A percentile compares a stretch with the other conserved stretches of the same genome.
These are phyloP conservation scores for Mus pahari DNA, from an alignment of 2,113 vertebrate genomes.

Conservation along the genomic window DNA sequence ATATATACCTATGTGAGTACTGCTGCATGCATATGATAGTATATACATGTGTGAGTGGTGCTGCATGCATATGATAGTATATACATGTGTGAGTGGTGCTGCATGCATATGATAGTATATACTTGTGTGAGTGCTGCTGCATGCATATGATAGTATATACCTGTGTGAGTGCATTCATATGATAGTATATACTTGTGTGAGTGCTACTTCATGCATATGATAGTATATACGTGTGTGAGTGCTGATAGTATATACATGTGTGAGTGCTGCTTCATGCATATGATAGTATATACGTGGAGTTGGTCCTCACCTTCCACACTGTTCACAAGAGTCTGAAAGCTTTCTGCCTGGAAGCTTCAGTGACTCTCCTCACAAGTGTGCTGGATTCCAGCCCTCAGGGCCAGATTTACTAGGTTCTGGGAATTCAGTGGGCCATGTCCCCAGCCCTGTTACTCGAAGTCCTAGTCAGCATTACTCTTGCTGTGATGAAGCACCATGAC, in stretches of 20 bases:
- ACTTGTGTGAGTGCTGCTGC: too few relatives aligned
- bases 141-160: too few relatives aligned
- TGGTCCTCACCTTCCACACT: neutral
- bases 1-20: too few relatives aligned
- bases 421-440: neutral
- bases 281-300: neutral
- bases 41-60: too few relatives aligned
- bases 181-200: too few relatives aligned
- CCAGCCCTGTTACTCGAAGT: neutral
- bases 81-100: too few relatives aligned
- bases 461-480: neutral
- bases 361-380: neutral
- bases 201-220: too few relatives aligned
- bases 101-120: too few relatives aligned
- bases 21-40: too few relatives aligned
- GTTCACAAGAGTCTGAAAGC: neutral
- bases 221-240: neutral
- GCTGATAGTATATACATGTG: neutral
- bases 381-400: too few relatives aligned
- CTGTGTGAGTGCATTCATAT: too few relatives aligned
- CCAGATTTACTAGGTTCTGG: neutral
- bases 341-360: neutral
- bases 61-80: too few relatives aligned
- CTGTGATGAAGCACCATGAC: neutral
- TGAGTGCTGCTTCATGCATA: neutral